These are phyloP conservation scores for Limenitis camilla DNA, from an alignment of 2,888 invertebrate genomes.

Conservation along the genomic window DNA sequence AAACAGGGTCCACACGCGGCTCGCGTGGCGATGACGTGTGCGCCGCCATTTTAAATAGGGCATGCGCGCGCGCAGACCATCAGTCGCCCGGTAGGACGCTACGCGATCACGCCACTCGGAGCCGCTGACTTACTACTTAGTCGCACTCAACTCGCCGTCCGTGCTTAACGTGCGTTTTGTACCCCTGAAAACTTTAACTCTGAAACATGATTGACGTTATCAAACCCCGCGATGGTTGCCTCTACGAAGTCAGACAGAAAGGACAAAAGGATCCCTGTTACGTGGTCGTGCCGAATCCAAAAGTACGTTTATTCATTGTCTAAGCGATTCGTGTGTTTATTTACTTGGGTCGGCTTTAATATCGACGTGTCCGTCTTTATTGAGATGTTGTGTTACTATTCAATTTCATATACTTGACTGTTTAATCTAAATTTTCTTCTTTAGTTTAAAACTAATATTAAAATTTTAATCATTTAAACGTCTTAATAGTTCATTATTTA, in stretches of 20 bases:
- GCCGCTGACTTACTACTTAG: conserved; percentile 30
- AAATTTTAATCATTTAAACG: no score
- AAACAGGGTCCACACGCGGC: conserved; percentile 59
- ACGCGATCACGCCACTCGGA: conserved; percentile 30
- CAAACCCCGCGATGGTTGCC: conserved; percentile 71
- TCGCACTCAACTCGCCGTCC: conserved; percentile 41
- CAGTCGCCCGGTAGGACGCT: conserved; percentile 73
- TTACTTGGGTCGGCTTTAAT: conserved; percentile 7
- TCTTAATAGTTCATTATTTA: no score
- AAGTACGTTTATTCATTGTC: conserved; percentile 63
- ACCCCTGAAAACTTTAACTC: conserved; percentile 39
- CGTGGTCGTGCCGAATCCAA: conserved; percentile 80
- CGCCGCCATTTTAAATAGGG: conserved; percentile 68
- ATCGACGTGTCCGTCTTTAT: conserved; percentile 6
- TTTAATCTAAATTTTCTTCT: no score
- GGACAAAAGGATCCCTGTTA: conserved; percentile 79
- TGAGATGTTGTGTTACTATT: neutral
- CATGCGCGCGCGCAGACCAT: conserved; percentile 74
- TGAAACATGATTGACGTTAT: conserved; percentile 62
- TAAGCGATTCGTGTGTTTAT: conserved; percentile 13
- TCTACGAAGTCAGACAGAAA: conserved; percentile 79
- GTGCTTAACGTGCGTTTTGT: conserved; percentile 37
- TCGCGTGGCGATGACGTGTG: conserved; percentile 68
- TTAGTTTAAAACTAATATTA: conserved; percentile 79
- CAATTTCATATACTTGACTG: neutral